phyloP scores from a whole-genome alignment of 1,140 invertebrate genomes.

The Pectinophora gossypiella region DNA sequence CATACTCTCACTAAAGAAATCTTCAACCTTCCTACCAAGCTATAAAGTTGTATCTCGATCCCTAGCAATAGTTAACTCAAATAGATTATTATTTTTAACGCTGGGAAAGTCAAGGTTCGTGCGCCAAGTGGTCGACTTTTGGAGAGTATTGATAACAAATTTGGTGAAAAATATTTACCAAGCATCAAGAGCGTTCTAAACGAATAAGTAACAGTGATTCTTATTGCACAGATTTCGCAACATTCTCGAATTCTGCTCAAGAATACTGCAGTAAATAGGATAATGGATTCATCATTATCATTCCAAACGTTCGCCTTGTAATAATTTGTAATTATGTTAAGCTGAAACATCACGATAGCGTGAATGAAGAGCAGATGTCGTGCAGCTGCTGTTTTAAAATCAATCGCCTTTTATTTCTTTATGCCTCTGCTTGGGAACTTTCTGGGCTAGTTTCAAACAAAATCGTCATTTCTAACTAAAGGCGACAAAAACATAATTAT shows the following conservation, averaged over 20 bases:
- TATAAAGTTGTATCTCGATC: conserved; percentile 20
- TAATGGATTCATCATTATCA: neutral
- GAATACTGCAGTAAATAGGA: too few relatives aligned
- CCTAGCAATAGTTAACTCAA: conserved; percentile 31
- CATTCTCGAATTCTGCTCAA: too few relatives aligned
- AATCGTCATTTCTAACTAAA: too few relatives aligned
- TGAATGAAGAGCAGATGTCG: neutral
- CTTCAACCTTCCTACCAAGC: conserved; percentile 25
- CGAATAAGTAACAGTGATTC: too few relatives aligned
- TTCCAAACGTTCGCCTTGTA: neutral
- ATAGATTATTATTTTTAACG: conserved; percentile 71
- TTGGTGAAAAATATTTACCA: too few relatives aligned
- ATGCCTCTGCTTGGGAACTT: too few relatives aligned
- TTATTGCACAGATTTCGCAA: too few relatives aligned
- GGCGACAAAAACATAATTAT: too few relatives aligned
- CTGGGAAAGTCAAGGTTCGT: conserved; percentile 66
- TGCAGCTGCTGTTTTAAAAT: neutral
- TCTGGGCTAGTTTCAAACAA: too few relatives aligned
- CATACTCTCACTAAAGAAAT: conserved; percentile 17
- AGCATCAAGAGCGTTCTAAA: too few relatives aligned
- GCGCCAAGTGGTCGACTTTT: conserved; percentile 59
- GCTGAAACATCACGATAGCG: neutral
- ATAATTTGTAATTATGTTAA: conserved; percentile 4
- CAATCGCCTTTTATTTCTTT: conserved; percentile 1
- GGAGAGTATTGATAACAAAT: conserved; percentile 46